Conservation (phyloP, 2,113 vertebrate genomes). For the Mirounga angustirostris region DNA sequence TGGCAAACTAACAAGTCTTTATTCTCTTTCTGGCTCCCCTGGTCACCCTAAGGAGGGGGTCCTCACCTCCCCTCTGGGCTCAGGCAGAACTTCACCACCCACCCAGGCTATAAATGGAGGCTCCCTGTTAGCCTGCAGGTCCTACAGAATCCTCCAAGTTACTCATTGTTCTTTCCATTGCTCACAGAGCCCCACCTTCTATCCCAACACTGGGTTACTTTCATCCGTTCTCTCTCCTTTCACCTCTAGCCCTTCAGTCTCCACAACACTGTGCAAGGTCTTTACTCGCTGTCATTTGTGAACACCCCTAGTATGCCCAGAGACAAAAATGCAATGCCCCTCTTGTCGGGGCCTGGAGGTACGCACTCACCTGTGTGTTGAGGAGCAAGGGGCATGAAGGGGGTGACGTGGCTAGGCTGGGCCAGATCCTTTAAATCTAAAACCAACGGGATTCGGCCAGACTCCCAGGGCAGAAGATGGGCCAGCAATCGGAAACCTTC, state of each 20-base stretch:
- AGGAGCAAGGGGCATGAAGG: neutral
- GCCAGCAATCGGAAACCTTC: neutral
- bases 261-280: no score
- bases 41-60: neutral
- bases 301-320: neutral
- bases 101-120: neutral
- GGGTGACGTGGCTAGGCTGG: no score
- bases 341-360: neutral
- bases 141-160: neutral
- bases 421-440: neutral
- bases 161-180: neutral
- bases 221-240: neutral
- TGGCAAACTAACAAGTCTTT: neutral
- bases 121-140: neutral
- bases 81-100: neutral
- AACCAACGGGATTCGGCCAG: neutral
- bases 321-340: neutral
- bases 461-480: neutral
- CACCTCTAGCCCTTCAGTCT: neutral
- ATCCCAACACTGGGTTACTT: neutral
- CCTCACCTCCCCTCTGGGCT: neutral
- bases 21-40: neutral
- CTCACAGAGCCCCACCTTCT: neutral
- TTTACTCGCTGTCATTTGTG: neutral
- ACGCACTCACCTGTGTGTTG: neutral